Evolutionary conservation across 35 echinoderm and acorn worm species (phyloP).

Genomic region (Nesometra sesokonis): DNA sequence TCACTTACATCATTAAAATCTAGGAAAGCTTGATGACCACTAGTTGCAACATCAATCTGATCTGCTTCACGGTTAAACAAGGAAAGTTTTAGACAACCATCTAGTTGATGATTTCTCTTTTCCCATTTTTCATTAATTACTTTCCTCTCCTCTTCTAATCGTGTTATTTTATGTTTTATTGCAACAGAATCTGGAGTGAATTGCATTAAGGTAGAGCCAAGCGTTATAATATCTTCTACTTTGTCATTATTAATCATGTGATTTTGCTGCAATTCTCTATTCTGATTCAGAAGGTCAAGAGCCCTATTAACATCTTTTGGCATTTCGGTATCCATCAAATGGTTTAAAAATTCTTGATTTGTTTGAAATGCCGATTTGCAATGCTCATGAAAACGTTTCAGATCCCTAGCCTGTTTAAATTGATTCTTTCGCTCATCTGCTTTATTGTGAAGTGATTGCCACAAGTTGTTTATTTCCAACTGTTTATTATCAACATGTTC

Average conservation of each 20-base stretch:
- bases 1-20: slow-evolving; percentile 67
- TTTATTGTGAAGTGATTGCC: slow-evolving; percentile 63
- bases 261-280: slow-evolving; percentile 59
- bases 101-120: slow-evolving; percentile 78
- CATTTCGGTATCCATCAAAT: slow-evolving; percentile 68
- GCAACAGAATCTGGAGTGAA: slow-evolving; percentile 53
- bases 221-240: slow-evolving; percentile 30
- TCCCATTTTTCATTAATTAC: slow-evolving; percentile 57
- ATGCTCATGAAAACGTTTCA: slow-evolving; percentile 64
- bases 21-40: slow-evolving; percentile 84
- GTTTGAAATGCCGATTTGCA: slow-evolving; percentile 21
- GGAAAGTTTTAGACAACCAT: slow-evolving; percentile 63
- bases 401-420: slow-evolving; percentile 56
- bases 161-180: slow-evolving; percentile 57
- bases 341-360: neutral
- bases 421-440: slow-evolving; percentile 48
- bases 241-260: slow-evolving; percentile 56
- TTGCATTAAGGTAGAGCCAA: slow-evolving; percentile 38
- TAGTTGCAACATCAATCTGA: slow-evolving; percentile 88
- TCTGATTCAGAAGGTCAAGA: slow-evolving; percentile 62
- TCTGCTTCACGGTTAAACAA: slow-evolving; percentile 95
- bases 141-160: slow-evolving; percentile 25
- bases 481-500: slow-evolving; percentile 59
- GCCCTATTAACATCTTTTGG: slow-evolving; percentile 64
- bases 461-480: slow-evolving; percentile 62